These are phyloP conservation scores for Neolamprologus tretocephalus DNA, from an alignment of 2,113 vertebrate genomes.

Conservation along the genomic window DNA sequence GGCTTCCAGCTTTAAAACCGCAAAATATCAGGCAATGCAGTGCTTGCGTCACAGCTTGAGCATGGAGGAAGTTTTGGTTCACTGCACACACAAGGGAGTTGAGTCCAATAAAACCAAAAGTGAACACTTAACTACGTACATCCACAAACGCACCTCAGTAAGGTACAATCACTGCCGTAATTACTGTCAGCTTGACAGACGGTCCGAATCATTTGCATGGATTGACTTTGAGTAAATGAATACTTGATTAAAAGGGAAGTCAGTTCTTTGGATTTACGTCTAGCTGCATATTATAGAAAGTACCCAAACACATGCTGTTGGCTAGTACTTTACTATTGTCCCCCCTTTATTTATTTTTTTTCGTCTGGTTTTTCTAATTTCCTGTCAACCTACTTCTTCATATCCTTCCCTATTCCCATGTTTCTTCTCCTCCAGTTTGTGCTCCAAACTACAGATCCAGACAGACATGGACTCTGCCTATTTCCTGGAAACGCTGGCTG, in stretches of 20 bases:
- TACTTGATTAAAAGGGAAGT: not conserved
- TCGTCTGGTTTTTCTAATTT: not conserved
- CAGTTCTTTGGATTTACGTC: not conserved
- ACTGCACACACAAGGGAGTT: not conserved
- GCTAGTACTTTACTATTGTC: not conserved
- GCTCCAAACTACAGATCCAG: slow-evolving; percentile 52
- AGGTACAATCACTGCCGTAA: not conserved
- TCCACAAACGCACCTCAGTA: not conserved
- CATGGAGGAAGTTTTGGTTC: not conserved
- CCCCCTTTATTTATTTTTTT: not conserved
- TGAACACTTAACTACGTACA: not conserved
- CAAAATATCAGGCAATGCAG: not conserved
- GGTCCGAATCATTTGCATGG: not conserved
- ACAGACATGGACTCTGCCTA: slow-evolving; percentile 55
- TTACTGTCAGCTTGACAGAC: not conserved
- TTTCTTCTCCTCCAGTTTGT: slow-evolving; percentile 45
- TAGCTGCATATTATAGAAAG: not conserved
- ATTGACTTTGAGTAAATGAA: not conserved
- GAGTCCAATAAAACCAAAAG: not conserved
- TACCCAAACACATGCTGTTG: not conserved
- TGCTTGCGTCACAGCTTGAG: not conserved
- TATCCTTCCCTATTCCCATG: not conserved
- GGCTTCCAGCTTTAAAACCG: not conserved
- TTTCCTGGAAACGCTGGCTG: slow-evolving; percentile 61
- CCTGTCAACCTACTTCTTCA: not conserved